Conservation (phyloP, 1,140 invertebrate genomes). For the Brachionus plicatilis region DNA sequence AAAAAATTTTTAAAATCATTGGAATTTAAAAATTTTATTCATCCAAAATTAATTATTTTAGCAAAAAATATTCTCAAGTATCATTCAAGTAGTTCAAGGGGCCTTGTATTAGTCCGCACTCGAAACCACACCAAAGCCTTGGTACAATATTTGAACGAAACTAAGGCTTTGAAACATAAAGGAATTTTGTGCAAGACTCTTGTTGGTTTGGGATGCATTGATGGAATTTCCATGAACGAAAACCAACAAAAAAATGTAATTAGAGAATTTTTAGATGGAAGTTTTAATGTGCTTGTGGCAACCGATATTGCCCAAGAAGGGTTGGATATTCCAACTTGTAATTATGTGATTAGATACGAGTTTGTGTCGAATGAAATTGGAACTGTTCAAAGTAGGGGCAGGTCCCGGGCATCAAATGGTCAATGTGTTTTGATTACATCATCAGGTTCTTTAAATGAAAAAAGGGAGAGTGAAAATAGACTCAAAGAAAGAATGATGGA, state of each 20-base stretch:
- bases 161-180: neutral
- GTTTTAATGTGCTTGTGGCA: neutral
- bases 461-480: constrained; percentile 39
- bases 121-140: constrained; percentile 5
- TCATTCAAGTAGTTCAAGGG: neutral
- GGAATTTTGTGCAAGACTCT: neutral
- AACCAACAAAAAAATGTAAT: constrained; percentile 8
- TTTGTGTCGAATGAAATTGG: constrained; percentile 42
- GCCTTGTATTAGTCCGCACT: constrained; percentile 5
- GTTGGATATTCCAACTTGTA: constrained; percentile 41
- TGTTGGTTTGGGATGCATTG: neutral
- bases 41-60: neutral
- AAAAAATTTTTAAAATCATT: neutral
- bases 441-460: constrained; percentile 2
- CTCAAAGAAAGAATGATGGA: constrained; percentile 37
- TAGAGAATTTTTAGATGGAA: neutral
- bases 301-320: constrained; percentile 42
- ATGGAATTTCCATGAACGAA: neutral
- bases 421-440: constrained; percentile 40
- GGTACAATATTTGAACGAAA: neutral
- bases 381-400: constrained; percentile 41
- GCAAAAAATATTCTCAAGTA: neutral
- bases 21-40: neutral
- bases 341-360: constrained; percentile 42
- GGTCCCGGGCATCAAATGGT: constrained; percentile 39